phyloP scores from a whole-genome alignment of 1,140 invertebrate species.

The Drosophila lacteicornis region DNA sequence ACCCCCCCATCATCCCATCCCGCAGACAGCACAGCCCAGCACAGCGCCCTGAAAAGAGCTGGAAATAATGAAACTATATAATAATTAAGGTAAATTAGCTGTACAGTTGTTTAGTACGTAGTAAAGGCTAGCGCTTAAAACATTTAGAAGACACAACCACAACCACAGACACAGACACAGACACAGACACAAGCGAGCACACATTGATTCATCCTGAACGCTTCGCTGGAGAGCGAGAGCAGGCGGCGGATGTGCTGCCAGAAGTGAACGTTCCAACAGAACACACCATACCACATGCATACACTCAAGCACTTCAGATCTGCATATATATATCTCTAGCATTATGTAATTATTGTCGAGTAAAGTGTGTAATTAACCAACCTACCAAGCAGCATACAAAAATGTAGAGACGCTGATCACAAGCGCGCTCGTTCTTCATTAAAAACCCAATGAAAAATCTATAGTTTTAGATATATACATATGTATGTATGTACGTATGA shows the following conservation, averaged over 20 bases:
- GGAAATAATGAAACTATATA: slow-evolving; percentile 69
- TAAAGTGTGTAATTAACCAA: slow-evolving; percentile 77
- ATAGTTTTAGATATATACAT: slow-evolving; percentile 31
- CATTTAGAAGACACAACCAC: slow-evolving; percentile 59
- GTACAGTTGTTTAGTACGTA: slow-evolving; percentile 77
- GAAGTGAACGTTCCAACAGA: slow-evolving; percentile 34
- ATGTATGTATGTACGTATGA: slow-evolving; percentile 38
- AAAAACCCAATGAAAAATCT: slow-evolving; percentile 39
- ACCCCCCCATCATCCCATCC: slow-evolving; percentile 8
- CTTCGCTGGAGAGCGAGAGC: slow-evolving; percentile 53
- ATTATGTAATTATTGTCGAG: slow-evolving; percentile 77
- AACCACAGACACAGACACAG: no score
- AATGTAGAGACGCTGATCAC: slow-evolving; percentile 55
- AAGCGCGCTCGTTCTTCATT: slow-evolving; percentile 52
- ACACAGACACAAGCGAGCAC: background rate
- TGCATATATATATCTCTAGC: slow-evolving; percentile 70
- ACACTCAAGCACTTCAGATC: slow-evolving; percentile 40
- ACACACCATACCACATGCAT: slow-evolving; percentile 14
- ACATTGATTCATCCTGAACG: slow-evolving; percentile 42
- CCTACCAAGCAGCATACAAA: slow-evolving; percentile 66
- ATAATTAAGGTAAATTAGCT: slow-evolving; percentile 80
- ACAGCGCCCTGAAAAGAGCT: slow-evolving; percentile 40
- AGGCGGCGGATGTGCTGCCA: slow-evolving; percentile 26
- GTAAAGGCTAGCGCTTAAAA: slow-evolving; percentile 75
- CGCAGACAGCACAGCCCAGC: slow-evolving; percentile 19